These are phyloP conservation scores for Genyomyrus donnyi DNA, from an alignment of 2,113 vertebrate genomes.

Conservation along the genomic window DNA sequence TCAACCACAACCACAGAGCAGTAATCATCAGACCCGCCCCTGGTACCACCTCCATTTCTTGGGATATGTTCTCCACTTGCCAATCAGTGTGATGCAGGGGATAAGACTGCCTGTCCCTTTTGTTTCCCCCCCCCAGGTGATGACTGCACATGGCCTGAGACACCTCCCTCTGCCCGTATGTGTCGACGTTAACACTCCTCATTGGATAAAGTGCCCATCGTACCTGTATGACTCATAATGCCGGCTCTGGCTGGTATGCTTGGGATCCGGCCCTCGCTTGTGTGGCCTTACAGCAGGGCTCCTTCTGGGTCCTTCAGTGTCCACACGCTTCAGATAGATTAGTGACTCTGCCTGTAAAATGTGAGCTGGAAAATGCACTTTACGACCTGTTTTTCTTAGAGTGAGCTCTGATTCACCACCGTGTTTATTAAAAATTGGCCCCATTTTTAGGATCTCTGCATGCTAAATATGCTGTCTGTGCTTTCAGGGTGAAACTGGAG, in stretches of 20 bases:
- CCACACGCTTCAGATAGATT: background rate
- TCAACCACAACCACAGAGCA: background rate
- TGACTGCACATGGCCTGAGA: slow-evolving; percentile 63
- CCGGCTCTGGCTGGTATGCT: background rate
- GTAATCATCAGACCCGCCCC: background rate
- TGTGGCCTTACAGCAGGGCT: background rate
- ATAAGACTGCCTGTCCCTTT: slow-evolving; percentile 32
- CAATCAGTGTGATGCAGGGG: background rate
- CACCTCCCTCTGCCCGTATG: slow-evolving; percentile 60
- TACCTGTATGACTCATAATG: background rate
- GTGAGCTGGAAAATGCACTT: background rate
- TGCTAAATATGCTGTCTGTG: slow-evolving; percentile 14
- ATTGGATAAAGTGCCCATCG: background rate
- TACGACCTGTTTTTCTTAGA: background rate
- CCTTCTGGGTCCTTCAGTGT: background rate
- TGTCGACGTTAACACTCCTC: slow-evolving; percentile 5
- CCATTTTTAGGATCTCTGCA: background rate
- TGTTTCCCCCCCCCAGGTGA: slow-evolving; percentile 43
- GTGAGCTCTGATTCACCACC: background rate
- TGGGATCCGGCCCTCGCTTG: background rate
- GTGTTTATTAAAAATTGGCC: background rate
- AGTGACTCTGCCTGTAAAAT: background rate
- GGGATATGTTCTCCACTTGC: background rate
- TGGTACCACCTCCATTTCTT: background rate
- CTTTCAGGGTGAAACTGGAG: slow-evolving; percentile 48